Evolutionary conservation across 2,113 vertebrate genomes (phyloP).

Genomic region (Hyperopisus bebe): DNA sequence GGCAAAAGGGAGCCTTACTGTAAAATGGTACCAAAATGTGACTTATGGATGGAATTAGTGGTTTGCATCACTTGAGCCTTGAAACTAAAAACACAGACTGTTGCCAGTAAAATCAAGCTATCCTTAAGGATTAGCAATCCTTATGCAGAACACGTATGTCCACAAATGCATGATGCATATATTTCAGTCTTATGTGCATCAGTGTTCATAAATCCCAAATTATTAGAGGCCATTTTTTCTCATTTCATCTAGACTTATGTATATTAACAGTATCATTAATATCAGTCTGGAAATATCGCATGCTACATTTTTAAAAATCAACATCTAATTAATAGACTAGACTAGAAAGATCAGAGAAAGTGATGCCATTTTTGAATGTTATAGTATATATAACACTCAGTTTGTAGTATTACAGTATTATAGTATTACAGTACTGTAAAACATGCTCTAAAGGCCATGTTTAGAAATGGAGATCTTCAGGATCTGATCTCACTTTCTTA

Average conservation of each 20-base stretch:
- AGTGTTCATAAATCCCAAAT: neutral
- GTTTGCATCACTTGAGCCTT: neutral
- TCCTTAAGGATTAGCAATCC: neutral
- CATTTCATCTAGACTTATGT: neutral
- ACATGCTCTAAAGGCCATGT: neutral
- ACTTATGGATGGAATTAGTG: conserved; percentile 31
- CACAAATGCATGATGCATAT: neutral
- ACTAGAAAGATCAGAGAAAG: neutral
- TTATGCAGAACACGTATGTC: neutral
- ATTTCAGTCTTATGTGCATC: neutral
- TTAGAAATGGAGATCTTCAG: neutral
- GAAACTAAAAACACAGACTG: neutral
- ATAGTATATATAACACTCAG: neutral
- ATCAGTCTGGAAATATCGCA: neutral
- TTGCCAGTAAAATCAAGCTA: neutral
- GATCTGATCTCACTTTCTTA: neutral
- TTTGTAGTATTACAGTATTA: neutral
- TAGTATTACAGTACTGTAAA: neutral
- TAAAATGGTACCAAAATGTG: neutral
- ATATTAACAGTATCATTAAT: neutral
- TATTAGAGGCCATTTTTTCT: neutral
- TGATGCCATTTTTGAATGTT: neutral
- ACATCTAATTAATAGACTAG: neutral
- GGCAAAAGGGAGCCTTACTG: too few species aligned
- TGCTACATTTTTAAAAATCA: neutral